A percentile compares a stretch with the other conserved stretches of the same genome.
phyloP scores from a whole-genome alignment of 2,113 vertebrate species.

The Platichthys flesus region DNA sequence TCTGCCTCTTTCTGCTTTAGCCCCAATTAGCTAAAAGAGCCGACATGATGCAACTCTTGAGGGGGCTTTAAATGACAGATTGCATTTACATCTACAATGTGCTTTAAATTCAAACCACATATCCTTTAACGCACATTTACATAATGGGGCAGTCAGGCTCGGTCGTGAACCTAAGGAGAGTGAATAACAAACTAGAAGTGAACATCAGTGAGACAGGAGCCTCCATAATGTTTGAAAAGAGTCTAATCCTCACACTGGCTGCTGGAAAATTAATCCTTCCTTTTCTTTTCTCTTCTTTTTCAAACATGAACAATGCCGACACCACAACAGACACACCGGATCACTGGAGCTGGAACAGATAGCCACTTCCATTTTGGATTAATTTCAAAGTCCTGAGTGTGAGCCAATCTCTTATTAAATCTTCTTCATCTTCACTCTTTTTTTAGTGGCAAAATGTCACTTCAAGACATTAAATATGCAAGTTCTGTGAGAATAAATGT shows the following conservation, averaged over 20 bases:
- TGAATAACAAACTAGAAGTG: conserved; percentile 6
- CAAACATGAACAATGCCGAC: conserved; percentile 4
- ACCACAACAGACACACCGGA: neutral
- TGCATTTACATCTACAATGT: conserved; percentile 2
- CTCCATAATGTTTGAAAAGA: conserved; percentile 9
- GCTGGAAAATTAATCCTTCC: conserved; percentile 27
- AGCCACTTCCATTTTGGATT: neutral
- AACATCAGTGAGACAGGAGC: conserved; percentile 25
- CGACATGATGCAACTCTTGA: conserved; percentile 15
- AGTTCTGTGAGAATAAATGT: no score
- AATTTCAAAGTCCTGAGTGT: neutral
- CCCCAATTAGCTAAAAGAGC: conserved; percentile 13
- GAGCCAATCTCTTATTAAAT: neutral
- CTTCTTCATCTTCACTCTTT: neutral
- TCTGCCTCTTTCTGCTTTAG: neutral
- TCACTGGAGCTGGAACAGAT: neutral
- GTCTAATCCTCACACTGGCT: conserved; percentile 28
- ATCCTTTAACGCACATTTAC: conserved; percentile 23
- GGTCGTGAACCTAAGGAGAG: conserved; percentile 14
- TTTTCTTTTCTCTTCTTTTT: conserved; percentile 11
- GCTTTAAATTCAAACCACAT: conserved; percentile 31
- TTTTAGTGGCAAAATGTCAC: neutral
- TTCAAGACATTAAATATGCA: neutral
- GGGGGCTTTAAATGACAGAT: conserved; percentile 14
- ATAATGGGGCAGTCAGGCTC: conserved; percentile 24